Base-by-base conservation (phyloP, 2,113 vertebrate species). In the Vulpes lagopus region DNA sequence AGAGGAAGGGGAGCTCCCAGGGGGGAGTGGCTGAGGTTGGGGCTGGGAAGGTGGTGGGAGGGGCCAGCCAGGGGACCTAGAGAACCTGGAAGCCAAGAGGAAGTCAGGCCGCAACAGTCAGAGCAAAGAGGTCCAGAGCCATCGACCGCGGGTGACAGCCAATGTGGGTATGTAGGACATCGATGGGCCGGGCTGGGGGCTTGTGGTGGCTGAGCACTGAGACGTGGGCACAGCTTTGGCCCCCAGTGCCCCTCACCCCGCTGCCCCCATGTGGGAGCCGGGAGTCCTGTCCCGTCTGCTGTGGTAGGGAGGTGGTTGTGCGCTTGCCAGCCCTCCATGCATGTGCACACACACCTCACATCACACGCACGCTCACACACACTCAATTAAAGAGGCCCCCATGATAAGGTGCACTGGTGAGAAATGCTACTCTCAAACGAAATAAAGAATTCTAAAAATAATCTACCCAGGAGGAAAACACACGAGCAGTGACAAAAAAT, bases 371-470 rank as follows among this genome's bases (percentile, higher is more conserved):
- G 38, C 57, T 15, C 83, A 94, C 51, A 53, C 23, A 43, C 57
- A 22, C 12, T 67, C 30, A 32, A 55, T 62, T 71, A 84, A 82
- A 90, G 67, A 89, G 25, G 57, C 32, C 27, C 35, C 65, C 51
- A 30, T n/a, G 49, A 11, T 64, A 64, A 89, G 43, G 20, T 80
- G n/a, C 30, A 12, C n/a, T 49, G 57, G 49, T 74, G 35, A n/a
- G 76, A 82, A 82, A 59, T 38, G 43, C 15, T 25, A 35, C 19
- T 82, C 30, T 76, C 32, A 64, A 55, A 32, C 17, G 38, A 62
- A 94, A 82, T 19, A 43, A 89, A 74, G 82, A 74, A 23, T 64
- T 55, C 49, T 6, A n/a, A 94, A 74, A 65, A 14, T 57, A 65
- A 76, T 83, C 59, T 65, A 27, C 59, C 23, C 30, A 20, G 57